phyloP scores from a whole-genome alignment of 1,140 invertebrate genomes.

The Cydia splendana region DNA sequence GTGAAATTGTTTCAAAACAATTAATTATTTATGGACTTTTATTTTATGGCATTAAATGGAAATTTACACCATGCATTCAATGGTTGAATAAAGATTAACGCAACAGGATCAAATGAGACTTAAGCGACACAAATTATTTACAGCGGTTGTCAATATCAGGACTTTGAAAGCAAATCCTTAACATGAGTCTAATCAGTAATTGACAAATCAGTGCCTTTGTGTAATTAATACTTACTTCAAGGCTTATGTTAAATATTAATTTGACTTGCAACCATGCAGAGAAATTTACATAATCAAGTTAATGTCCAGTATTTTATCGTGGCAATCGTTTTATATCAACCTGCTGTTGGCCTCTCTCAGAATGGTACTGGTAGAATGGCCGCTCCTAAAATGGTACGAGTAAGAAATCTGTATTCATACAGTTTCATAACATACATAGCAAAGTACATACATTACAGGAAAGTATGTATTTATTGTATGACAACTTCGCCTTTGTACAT shows the following conservation, averaged over 20 bases:
- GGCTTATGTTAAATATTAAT: slow-evolving; percentile 34
- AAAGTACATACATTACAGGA: background rate
- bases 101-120: slow-evolving; percentile 12
- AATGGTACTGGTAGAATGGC: too few relatives aligned
- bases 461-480: too few relatives aligned
- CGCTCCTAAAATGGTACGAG: too few relatives aligned
- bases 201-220: slow-evolving; percentile 75
- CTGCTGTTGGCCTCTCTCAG: too few relatives aligned
- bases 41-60: too few relatives aligned
- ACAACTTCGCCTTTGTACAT: too few relatives aligned
- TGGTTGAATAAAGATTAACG: background rate
- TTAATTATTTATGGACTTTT: background rate
- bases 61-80: background rate
- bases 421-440: too few relatives aligned
- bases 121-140: slow-evolving; percentile 64
- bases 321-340: background rate
- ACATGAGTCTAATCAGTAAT: slow-evolving; percentile 75
- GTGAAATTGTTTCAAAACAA: background rate
- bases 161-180: slow-evolving; percentile 67
- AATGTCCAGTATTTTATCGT: background rate
- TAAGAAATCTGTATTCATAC: background rate
- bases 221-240: slow-evolving; percentile 60
- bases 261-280: background rate
- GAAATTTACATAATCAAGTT: background rate
- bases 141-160: slow-evolving; percentile 48